Evolutionary conservation across 2,113 vertebrate genomes (phyloP).

Genomic region (Podilymbus podiceps): DNA sequence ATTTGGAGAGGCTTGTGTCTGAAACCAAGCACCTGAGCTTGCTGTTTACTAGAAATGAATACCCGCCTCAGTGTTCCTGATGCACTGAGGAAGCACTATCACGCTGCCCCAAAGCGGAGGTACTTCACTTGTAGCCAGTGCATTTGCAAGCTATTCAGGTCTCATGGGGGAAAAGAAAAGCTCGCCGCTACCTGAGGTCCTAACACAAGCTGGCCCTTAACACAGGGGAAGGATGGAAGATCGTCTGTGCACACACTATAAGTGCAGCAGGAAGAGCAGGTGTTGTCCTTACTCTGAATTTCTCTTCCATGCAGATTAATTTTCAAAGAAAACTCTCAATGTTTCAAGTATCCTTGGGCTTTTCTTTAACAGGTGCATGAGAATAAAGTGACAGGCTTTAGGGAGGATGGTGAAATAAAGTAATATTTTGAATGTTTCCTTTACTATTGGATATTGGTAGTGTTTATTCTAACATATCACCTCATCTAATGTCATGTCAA

Average conservation of each 20-base stretch:
- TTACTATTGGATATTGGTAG: background rate
- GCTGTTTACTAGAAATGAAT: background rate
- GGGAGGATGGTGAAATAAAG: background rate
- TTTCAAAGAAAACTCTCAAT: slow-evolving; percentile 2
- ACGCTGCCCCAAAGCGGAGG: fast-evolving
- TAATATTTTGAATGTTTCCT: background rate
- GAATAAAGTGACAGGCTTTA: background rate
- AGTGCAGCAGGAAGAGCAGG: background rate
- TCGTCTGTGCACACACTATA: background rate
- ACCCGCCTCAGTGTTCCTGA: background rate
- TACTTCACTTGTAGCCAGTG: background rate
- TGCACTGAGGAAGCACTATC: background rate
- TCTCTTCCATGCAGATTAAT: background rate
- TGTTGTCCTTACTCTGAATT: background rate
- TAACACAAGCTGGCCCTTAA: background rate
- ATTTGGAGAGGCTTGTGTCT: background rate
- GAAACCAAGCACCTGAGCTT: background rate
- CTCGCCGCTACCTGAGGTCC: background rate
- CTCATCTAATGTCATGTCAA: slow-evolving; percentile 30
- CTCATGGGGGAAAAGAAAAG: background rate
- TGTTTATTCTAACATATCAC: background rate
- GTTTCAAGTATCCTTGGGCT: background rate
- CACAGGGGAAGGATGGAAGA: too few relatives aligned
- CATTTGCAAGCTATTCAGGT: background rate
- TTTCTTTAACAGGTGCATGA: background rate